Conservation (phyloP, 2,113 vertebrate genomes). For the Spheniscus mendiculus region DNA sequence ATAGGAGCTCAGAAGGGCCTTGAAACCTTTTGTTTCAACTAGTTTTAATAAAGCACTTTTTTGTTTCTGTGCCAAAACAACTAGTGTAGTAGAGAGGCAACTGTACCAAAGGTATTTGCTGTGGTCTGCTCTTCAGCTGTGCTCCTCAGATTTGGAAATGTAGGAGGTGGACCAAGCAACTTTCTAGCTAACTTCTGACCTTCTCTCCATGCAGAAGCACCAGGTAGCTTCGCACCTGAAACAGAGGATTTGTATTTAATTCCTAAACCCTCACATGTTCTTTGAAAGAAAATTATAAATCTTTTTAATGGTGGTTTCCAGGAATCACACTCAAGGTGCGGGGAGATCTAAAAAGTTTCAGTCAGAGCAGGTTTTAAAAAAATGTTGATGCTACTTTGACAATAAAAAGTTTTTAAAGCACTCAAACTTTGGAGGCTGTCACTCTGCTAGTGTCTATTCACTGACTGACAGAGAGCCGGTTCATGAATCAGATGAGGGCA, state of each 20-base stretch:
- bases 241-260: not conserved
- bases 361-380: not conserved
- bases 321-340: not conserved
- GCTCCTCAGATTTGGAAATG: not conserved
- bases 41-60: not conserved
- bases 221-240: conserved; percentile 37
- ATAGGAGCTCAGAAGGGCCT: not conserved
- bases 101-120: not conserved
- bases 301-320: not conserved
- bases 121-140: not conserved
- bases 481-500: not conserved
- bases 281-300: not conserved
- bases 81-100: not conserved
- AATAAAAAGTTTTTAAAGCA: not conserved
- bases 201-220: conserved; percentile 70
- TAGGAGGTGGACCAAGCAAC: conserved; percentile 64
- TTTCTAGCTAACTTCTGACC: conserved; percentile 62
- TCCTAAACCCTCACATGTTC: not conserved
- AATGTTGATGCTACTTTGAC: not conserved
- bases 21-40: not conserved
- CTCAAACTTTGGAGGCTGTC: not conserved
- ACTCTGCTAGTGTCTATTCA: not conserved
- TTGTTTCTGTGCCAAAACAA: not conserved
- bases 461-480: fast-evolving
- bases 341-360: not conserved